phyloP scores from a whole-genome alignment of 2,797 vertebrate species.

The Urophycis tenuis region DNA sequence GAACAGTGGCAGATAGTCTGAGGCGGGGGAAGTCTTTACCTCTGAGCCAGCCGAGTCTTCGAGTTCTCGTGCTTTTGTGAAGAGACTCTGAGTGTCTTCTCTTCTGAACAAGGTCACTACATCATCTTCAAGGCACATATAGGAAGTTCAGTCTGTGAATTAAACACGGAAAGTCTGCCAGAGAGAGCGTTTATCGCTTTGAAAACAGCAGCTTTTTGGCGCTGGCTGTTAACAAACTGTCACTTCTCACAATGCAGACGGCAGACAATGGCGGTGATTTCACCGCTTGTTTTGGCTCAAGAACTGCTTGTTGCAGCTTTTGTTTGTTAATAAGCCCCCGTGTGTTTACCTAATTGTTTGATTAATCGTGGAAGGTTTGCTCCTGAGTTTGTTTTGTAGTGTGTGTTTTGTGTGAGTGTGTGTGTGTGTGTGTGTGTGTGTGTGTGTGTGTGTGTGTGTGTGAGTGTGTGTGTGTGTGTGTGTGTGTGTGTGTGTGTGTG shows the following conservation, averaged over 20 bases:
- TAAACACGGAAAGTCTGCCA: neutral
- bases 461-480: neutral
- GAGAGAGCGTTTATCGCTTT: neutral
- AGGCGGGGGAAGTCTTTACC: neutral
- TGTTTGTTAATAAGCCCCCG: neutral
- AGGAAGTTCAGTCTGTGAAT: neutral
- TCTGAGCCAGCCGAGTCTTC: neutral
- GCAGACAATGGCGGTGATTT: neutral
- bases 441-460: neutral
- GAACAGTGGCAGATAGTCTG: too few relatives aligned
- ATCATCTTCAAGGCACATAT: neutral
- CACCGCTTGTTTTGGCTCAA: neutral
- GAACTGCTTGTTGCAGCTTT: neutral
- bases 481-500: neutral
- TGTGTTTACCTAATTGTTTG: neutral
- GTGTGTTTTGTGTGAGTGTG: neutral
- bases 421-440: slow-evolving; percentile 1
- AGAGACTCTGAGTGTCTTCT: neutral
- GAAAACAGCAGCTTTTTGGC: neutral
- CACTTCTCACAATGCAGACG: neutral
- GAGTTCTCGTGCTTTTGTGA: neutral
- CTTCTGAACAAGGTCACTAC: neutral
- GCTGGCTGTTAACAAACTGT: neutral
- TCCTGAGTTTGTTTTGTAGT: neutral
- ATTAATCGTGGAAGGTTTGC: neutral